Conservation (phyloP, 2,797 vertebrate species). For the Muraenolepis orangiensis region DNA sequence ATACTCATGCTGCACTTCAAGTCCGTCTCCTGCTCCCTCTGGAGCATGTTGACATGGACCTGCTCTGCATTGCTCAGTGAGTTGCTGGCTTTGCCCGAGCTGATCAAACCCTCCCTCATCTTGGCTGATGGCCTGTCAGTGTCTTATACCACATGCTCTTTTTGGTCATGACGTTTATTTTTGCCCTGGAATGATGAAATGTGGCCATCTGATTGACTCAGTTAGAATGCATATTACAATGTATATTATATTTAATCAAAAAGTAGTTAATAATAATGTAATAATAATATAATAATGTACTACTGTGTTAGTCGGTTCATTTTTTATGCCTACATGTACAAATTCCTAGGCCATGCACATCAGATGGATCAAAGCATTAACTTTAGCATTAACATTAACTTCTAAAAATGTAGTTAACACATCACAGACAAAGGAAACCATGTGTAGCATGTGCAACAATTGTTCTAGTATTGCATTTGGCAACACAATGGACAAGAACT, state of each 20-base stretch:
- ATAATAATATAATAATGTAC: too few species aligned
- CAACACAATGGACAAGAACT: constrained; percentile 14
- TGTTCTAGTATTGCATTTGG: background rate
- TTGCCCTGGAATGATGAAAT: constrained; percentile 29
- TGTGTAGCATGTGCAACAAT: too few species aligned
- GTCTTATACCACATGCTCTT: constrained; percentile 57
- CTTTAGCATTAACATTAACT: background rate
- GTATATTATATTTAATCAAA: too few species aligned
- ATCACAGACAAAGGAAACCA: background rate
- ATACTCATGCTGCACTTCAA: background rate
- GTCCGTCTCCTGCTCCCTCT: constrained; percentile 10
- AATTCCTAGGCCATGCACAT: background rate
- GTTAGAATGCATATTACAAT: background rate
- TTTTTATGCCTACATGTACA: background rate
- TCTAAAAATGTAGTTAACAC: background rate
- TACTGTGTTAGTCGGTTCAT: background rate
- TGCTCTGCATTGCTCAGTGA: constrained; percentile 64
- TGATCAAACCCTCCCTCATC: constrained; percentile 71
- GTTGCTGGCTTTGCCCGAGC: constrained; percentile 52
- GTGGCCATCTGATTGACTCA: background rate
- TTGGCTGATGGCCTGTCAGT: constrained; percentile 67
- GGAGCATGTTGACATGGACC: constrained; percentile 33
- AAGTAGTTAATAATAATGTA: too few species aligned
- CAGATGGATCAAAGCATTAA: background rate
- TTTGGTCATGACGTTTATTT: constrained; percentile 71